These are phyloP conservation scores for Galaxias olidus DNA, from an alignment of 2,797 vertebrate species.

Conservation along the genomic window DNA sequence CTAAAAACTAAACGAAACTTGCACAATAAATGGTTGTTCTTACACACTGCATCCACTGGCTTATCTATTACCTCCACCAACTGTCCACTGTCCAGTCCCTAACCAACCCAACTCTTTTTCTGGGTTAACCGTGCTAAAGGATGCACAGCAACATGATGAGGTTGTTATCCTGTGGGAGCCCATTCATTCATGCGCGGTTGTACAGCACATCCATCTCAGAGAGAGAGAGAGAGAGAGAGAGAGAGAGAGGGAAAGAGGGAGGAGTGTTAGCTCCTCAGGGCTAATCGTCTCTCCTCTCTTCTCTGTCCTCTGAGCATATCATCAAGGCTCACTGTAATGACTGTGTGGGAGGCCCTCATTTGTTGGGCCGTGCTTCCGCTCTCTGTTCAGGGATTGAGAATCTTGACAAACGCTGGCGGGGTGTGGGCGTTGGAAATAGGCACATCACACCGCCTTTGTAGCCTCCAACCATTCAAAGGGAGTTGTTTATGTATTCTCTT, in stretches of 20 bases:
- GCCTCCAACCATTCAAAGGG: conserved; percentile 54
- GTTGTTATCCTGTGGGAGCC: too few relatives aligned
- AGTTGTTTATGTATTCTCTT: conserved; percentile 39
- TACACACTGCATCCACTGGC: conserved; percentile 38
- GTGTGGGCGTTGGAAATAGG: conserved; percentile 51
- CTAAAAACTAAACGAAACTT: too few relatives aligned
- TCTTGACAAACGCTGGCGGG: conserved; percentile 23
- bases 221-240: too few relatives aligned
- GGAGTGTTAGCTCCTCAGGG: conserved; percentile 33
- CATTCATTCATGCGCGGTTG: too few relatives aligned
- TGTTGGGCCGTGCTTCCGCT: conserved; percentile 41
- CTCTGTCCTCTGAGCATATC: neutral
- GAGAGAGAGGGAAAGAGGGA: too few relatives aligned
- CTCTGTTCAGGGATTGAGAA: conserved; percentile 35
- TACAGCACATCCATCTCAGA: too few relatives aligned
- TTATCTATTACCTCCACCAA: too few relatives aligned
- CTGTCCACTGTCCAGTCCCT: too few relatives aligned
- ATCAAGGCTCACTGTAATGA: conserved; percentile 37
- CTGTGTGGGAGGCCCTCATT: conserved; percentile 58
- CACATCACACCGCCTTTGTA: neutral
- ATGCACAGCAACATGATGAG: too few relatives aligned
- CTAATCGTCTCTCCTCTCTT: conserved; percentile 13
- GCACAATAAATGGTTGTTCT: too few relatives aligned
- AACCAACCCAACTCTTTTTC: too few relatives aligned
- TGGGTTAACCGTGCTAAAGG: too few relatives aligned